Conservation (phyloP, 2,797 vertebrate genomes). For the Anas capensis region DNA sequence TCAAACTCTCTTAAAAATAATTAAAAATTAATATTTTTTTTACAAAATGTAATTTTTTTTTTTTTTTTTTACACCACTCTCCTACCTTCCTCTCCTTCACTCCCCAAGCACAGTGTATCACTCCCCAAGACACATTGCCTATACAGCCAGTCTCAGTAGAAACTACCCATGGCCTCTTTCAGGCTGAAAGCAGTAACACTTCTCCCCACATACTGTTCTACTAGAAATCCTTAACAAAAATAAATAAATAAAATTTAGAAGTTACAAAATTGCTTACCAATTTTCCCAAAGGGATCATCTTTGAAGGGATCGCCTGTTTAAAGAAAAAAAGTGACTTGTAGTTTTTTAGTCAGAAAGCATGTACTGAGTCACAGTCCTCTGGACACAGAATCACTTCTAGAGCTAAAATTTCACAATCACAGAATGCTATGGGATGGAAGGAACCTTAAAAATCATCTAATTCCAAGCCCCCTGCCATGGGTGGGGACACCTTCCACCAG, state of each 20-base stretch:
- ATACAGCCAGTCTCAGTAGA: background rate
- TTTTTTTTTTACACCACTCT: background rate
- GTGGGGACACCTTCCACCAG: no score
- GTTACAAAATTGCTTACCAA: constrained; percentile 81
- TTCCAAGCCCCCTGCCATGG: no score
- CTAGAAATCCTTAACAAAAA: background rate
- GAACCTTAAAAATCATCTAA: background rate
- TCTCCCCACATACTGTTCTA: background rate
- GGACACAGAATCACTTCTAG: background rate
- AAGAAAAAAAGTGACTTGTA: background rate
- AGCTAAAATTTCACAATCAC: background rate
- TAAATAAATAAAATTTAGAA: background rate
- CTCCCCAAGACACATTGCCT: background rate
- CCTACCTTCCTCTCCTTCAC: background rate
- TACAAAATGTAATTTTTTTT: background rate
- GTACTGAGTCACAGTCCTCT: background rate
- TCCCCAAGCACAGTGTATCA: fast-evolving
- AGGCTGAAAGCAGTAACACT: background rate
- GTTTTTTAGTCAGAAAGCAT: background rate
- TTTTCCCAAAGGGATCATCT: constrained; percentile 96
- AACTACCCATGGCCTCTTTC: background rate
- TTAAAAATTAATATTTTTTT: background rate
- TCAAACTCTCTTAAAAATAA: background rate
- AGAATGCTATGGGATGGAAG: no score
- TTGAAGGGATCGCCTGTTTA: constrained; percentile 93